Evolutionary conservation across 92 coral and sea anemone genomes (phyloP).

Genomic region (Zoanthus gigantus): DNA sequence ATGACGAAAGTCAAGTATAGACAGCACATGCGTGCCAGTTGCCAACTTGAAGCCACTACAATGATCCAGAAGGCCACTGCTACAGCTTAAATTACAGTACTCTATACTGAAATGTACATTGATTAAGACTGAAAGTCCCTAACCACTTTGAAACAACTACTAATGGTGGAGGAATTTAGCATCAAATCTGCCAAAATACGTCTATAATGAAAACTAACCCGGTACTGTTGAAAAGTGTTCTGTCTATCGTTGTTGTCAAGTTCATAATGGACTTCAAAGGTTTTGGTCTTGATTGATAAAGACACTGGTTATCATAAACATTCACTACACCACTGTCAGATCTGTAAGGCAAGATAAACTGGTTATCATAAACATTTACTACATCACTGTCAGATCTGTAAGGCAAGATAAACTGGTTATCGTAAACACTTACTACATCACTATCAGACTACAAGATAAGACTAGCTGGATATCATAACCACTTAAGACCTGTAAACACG

Average conservation of each 20-base stretch:
- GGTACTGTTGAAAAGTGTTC: constrained; percentile 80
- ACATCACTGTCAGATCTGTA: neutral
- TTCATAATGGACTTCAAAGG: constrained; percentile 93
- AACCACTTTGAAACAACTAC: no score
- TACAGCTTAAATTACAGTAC: no score
- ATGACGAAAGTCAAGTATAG: no score
- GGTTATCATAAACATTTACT: neutral
- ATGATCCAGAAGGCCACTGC: no score
- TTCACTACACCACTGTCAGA: constrained; percentile 98
- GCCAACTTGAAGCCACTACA: no score
- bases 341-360: constrained; percentile 46
- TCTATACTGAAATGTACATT: no score
- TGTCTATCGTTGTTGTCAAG: constrained; percentile 77
- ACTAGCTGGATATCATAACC: neutral
- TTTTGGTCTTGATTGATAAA: constrained; percentile 75
- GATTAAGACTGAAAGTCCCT: no score
- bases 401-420: neutral
- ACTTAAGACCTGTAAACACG: neutral
- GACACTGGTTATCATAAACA: constrained; percentile 82
- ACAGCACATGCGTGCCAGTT: no score
- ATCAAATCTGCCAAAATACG: no score
- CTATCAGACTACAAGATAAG: constrained; percentile 76
- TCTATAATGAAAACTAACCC: constrained; percentile 58
- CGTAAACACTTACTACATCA: constrained; percentile 90
- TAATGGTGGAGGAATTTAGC: no score